Evolutionary conservation across 2,888 invertebrate species (phyloP), one percentile per base, ranked within the genome.

Genomic region (Watsonalla binaria): DNA sequence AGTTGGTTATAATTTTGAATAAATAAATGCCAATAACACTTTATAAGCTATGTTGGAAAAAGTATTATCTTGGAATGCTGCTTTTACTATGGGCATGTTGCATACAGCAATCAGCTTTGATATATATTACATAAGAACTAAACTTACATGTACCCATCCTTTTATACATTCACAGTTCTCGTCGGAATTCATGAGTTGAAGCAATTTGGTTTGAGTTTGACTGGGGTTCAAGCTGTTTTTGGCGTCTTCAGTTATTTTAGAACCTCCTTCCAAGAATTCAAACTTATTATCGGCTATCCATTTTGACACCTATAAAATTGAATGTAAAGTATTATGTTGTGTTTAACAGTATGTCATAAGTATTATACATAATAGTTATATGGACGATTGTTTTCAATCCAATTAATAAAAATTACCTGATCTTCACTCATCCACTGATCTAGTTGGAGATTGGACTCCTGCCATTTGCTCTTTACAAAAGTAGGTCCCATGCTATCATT

Each of bases 401-500:
- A 45, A 49, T 34, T 37, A 54, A 33, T 50, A 52, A 45, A 34
- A 56, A 24, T 55, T 60, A 89, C 90, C 79, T 83, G 80, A 37
- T 84, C 85, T 49, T 86, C 86, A 54, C 70, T 75, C 88, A 90
- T 90, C 90, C 90, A 90, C 63, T 89, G 77, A 46, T 71, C 82
- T 7, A 88, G 56, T 59, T 82, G 69, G 45, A 89, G 72, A 11
- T 76, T 84, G 45, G 89, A 88, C 56, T 89, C 89, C 53, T 83
- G 81, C 88, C 87, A 91, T 70, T 86, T 88, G 62, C 69, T 84
- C 68, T 84, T 88, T 1, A 83, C 84, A 71, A 86, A 89, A 6
- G 83, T 79, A 58, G 84, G 84, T 47, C 90, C 90, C 88, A 90
- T 90, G 55, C 84, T 88, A 47, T 86, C 84, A 62, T 82, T 86